These are phyloP conservation scores for Portunus trituberculatus DNA, from an alignment of 1,140 invertebrate species.

Conservation along the genomic window DNA sequence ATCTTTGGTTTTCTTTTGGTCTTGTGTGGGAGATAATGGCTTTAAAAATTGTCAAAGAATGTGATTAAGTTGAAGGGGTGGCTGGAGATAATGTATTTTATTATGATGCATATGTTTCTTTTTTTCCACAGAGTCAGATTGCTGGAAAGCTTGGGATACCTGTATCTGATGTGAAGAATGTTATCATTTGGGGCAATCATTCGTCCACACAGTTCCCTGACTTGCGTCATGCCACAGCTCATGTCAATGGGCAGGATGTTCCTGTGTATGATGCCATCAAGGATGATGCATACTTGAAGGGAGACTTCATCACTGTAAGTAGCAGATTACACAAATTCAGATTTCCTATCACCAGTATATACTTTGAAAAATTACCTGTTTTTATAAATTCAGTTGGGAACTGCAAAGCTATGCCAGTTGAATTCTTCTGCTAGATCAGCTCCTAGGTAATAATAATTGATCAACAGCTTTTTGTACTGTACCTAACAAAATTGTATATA, in stretches of 20 bases:
- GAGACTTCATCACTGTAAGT: conserved; percentile 86
- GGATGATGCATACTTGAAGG: conserved; percentile 91
- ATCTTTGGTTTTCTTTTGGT: too few species aligned
- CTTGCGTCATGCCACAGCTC: conserved; percentile 91
- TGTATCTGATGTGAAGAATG: conserved; percentile 90
- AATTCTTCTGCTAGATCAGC: too few species aligned
- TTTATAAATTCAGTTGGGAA: too few species aligned
- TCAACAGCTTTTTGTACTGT: background rate
- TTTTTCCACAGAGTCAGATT: conserved; percentile 75
- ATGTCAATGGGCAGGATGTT: conserved; percentile 82
- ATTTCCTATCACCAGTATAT: too few species aligned
- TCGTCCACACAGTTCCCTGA: conserved; percentile 99
- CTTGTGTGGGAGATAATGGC: too few species aligned
- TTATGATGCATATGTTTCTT: background rate
- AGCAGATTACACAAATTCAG: conserved; percentile 78
- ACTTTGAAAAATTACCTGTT: too few species aligned
- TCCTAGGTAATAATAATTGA: too few species aligned
- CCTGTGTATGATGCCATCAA: conserved; percentile 85
- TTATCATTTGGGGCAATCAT: conserved; percentile 99
- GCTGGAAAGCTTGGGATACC: conserved; percentile 81
- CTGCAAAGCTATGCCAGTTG: too few species aligned
- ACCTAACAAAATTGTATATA: background rate
- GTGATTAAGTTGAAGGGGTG: conserved; percentile 78
- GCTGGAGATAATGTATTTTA: background rate
- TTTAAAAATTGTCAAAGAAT: too few species aligned